Evolutionary conservation across 2,113 vertebrate species (phyloP), one percentile per base, ranked within the genome.

Genomic region (Takifugu bimaculatus): DNA sequence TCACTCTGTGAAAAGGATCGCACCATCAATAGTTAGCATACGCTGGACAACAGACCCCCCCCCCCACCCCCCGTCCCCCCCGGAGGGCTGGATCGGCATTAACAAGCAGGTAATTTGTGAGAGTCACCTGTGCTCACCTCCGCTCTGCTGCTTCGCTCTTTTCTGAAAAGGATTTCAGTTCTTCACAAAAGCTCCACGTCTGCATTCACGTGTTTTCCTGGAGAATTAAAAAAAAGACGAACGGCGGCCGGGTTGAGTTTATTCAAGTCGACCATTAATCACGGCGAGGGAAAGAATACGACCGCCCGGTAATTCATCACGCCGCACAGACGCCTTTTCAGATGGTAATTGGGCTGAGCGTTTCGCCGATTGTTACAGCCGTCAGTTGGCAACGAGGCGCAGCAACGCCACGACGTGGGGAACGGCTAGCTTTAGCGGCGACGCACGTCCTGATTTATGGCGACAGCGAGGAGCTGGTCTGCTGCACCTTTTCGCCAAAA

Each of bases 181-280:
- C 20, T 20, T 20, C 20, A 20, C 20, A 20, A 20, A 20, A 20
- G 20, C 20, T 20, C 20, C 20, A 20, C 20, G 20, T 20, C 20
- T 20, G 20, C 20, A 20, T 20, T 20, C 20, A 20, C 20, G 20
- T 20, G 20, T 20, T 32, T 4, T 20, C 13, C 54, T 5, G 12
- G 11, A 48, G 57, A 58, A 60, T 63, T 61, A 51, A 2, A 66
- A 57, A 50, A 47, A 13, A 62, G 65, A 27, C 1, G 43, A 54
- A 27, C 55, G 60, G 82, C 68, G 82, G 75, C 69, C 68, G 55
- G 35, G 15, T 32, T 62, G 79, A 70, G 68, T 85, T 83, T 80
- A 79, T 86, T 86, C 70, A 72, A 74, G 79, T 79, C 48, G 13
- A 20, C 42, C 71, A 85, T 89, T 87, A 89, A 83, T 88, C 85